These are phyloP conservation scores for Nematolebias whitei DNA, from an alignment of 2,113 vertebrate genomes.

Conservation along the genomic window DNA sequence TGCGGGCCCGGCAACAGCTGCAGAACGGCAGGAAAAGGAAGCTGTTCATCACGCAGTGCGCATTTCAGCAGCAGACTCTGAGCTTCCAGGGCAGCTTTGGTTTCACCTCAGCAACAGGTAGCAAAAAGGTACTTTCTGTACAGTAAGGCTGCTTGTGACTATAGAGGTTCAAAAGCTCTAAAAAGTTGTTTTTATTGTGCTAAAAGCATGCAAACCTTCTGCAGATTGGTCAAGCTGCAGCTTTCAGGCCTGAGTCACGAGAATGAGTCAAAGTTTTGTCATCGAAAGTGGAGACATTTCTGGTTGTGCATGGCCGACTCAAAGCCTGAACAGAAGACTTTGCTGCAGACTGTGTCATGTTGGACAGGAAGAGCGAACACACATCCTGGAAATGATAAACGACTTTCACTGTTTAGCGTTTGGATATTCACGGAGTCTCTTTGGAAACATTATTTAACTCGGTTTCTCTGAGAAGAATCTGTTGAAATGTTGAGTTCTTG, in stretches of 20 bases:
- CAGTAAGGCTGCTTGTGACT: too few relatives aligned
- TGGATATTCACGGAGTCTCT: slow-evolving; percentile 53
- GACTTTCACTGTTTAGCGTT: slow-evolving; percentile 42
- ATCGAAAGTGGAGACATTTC: too few relatives aligned
- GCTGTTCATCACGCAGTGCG: slow-evolving; percentile 94
- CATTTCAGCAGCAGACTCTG: slow-evolving; percentile 88
- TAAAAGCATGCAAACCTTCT: background rate
- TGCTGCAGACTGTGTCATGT: slow-evolving; percentile 8
- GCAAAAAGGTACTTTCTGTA: slow-evolving; percentile 2
- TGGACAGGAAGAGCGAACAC: background rate
- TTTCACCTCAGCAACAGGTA: slow-evolving; percentile 86
- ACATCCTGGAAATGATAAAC: slow-evolving; percentile 22
- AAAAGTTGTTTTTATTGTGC: too few relatives aligned
- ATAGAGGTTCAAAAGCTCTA: background rate
- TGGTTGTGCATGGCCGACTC: background rate
- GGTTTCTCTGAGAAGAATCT: slow-evolving; percentile 33
- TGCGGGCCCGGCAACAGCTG: slow-evolving; percentile 88
- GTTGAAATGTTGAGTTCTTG: slow-evolving; percentile 65
- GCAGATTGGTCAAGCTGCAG: slow-evolving; percentile 21
- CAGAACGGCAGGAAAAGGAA: slow-evolving; percentile 95
- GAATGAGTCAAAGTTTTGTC: slow-evolving; percentile 4
- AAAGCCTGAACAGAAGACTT: slow-evolving; percentile 11
- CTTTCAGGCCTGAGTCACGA: background rate
- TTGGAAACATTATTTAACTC: slow-evolving; percentile 31
- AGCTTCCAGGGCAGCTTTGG: slow-evolving; percentile 44